Base-by-base conservation (phyloP, 2,797 vertebrate species). In the Myotis pilosus region DNA sequence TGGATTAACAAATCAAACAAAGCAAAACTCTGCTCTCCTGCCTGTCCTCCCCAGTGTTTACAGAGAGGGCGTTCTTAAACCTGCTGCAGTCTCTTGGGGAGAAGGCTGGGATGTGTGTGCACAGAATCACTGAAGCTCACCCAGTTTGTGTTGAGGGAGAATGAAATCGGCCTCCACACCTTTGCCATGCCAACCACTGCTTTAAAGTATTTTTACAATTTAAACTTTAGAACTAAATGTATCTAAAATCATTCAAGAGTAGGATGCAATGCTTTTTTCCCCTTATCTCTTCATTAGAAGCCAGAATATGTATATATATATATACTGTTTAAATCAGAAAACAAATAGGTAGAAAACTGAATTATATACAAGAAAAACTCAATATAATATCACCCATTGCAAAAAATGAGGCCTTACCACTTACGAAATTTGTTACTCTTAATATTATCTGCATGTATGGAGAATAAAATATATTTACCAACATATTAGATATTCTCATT, bases 281-380 rank as follows among this genome's bases (percentile, higher is more conserved):
- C 19, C 57, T 87, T 80, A 83, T 2, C 12, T 22, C 68, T 33
- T 74, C 74, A 87, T 60, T 91, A 53, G 10, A 17, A 76, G 93
- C 66, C 15, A 13, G 4, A 51, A 25, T 16, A 49, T 44, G 10
- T 33, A 44, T 7, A 10, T 62, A 95, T 30, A 44, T 6, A 10
- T 62, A 95, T 83, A 60, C 0, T 25, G 68, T 30, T 75, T 89
- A 47, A 69, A 69, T 68, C 44, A 91, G 78, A 81, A 95, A 96
- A 66, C 76, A 92, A 89, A 66, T 6, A 72, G 62, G 22, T 49
- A 5, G 30, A 5, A 3, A 75, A 89, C 53, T 30, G 81, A 64
- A 76, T 2, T 36, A 89, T 57, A 81, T 3, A n/a, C 11, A 57
- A 92, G 49, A 90, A 80, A 96, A 69, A 60, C 38, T 28, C 17